Percentiles rank a stretch among this genome's conserved stretches.
Evolutionary conservation across 2,797 vertebrate genomes (phyloP).

Genomic region (Syncerus caffer): DNA sequence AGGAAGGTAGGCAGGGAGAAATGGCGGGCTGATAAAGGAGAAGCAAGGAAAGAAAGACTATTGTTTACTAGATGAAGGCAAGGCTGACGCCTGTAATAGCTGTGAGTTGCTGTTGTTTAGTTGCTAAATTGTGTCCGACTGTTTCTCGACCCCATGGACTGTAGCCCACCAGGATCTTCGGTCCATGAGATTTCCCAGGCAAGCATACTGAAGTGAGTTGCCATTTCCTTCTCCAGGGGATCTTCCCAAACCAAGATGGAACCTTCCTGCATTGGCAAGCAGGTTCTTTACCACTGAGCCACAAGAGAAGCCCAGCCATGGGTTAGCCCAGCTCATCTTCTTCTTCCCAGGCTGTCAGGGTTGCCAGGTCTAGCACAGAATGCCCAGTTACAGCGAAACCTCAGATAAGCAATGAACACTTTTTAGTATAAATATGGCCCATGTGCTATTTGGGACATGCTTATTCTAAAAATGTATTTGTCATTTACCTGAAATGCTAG

Average conservation of each 20-base stretch:
- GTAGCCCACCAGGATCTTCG: not conserved
- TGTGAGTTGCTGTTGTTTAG: not conserved
- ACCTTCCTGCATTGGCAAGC: not conserved
- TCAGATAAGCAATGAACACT: not conserved
- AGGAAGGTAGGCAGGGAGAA: no score
- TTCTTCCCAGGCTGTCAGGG: not conserved
- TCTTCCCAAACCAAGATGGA: not conserved
- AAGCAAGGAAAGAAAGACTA: not conserved
- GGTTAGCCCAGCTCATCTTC: not conserved
- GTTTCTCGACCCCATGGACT: not conserved
- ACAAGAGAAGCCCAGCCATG: not conserved
- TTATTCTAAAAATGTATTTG: not conserved
- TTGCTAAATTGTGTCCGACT: not conserved
- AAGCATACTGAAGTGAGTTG: not conserved
- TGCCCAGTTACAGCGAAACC: not conserved
- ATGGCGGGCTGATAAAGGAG: rapidly evolving
- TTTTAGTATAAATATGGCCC: not conserved
- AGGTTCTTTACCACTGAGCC: not conserved
- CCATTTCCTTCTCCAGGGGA: not conserved
- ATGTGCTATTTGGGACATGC: not conserved
- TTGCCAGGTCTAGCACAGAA: not conserved
- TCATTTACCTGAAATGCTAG: conserved; percentile 14
- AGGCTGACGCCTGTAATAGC: not conserved
- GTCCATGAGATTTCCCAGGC: not conserved
- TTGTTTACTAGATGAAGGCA: not conserved